Base-by-base conservation (phyloP, 2,888 invertebrate species). In the Xanthia togata region DNA sequence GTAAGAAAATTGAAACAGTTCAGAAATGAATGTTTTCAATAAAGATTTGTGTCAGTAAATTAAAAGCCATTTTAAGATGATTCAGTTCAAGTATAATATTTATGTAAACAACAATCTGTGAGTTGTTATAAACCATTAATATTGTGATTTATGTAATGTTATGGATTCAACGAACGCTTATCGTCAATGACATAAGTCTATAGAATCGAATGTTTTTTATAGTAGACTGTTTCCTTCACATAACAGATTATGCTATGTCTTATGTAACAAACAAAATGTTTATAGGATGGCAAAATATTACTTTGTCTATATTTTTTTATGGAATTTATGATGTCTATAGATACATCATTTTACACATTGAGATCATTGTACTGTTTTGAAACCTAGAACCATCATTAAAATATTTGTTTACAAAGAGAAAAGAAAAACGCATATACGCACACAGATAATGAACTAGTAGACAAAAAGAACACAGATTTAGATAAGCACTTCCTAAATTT, bases 401-500 rank as follows among this genome's bases (percentile, higher is more conserved):
- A 35, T 38, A 0, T 3, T n/a, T 50, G 2, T 26, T 23, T 20
- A 41, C 0, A 17, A 31, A 41, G n/a, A 38, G 11, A 60, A 35
- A 38, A 44, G 9, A 4, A 44, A 26, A 55, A 35, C 41, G 26
- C 31, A 6, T 23, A 11, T 31, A 23, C 1, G 4, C 2, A 26
- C 47, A n/a, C n/a, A 44, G 44, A 64, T 35, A 73, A 31, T 14
- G 14, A 53, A 31, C 9, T 41, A 57, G 26, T 47, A 59, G 31
- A 68, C n/a, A 57, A 57, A 69, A 70, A 62, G 20, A 70, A 71
- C 68, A 68, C 31, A 71, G 60, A 79, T 73, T 79, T 71, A 62
- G 81, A 84, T 67, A 72, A 59, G 47, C 8, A 44, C 57, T 65
- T 59, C 71, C 64, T 53, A 80, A 79, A 78, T 76, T 57, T 68